Evolutionary conservation across 2,888 invertebrate genomes (phyloP).

Genomic region (Myopa tessellatipennis): DNA sequence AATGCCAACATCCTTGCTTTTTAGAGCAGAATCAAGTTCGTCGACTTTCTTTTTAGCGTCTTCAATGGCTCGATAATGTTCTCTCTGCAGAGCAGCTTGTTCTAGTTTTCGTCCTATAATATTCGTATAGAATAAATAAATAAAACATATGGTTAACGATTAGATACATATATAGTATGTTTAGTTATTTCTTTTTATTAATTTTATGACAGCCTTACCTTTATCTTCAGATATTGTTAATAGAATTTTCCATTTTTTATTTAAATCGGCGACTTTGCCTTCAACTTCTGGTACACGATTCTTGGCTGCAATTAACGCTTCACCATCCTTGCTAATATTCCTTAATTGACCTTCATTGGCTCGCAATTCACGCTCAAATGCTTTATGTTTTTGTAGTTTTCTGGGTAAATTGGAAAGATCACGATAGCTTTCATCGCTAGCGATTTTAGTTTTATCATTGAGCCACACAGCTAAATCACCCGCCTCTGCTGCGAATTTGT

Average conservation of each 20-base stretch:
- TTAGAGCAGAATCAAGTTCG: conserved; percentile 83
- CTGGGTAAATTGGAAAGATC: conserved; percentile 90
- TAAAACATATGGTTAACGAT: too few species aligned
- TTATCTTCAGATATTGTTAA: conserved; percentile 75
- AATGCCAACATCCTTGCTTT: conserved; percentile 84
- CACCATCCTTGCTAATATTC: conserved; percentile 84
- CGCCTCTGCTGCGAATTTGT: conserved; percentile 91
- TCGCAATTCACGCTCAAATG: conserved; percentile 93
- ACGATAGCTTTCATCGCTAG: conserved; percentile 91
- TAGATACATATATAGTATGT: too few species aligned
- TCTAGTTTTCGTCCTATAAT: conserved; percentile 76
- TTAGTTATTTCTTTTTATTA: too few species aligned
- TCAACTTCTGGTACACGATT: conserved; percentile 79
- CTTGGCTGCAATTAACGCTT: conserved; percentile 77
- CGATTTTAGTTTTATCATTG: conserved; percentile 89
- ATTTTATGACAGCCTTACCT: conserved; percentile 34
- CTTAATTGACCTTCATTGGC: conserved; percentile 94
- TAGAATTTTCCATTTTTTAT: conserved; percentile 82
- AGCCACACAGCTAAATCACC: conserved; percentile 93
- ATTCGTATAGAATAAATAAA: background rate
- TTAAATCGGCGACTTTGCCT: conserved; percentile 76
- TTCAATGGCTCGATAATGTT: conserved; percentile 83
- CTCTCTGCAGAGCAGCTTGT: conserved; percentile 89
- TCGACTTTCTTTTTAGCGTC: conserved; percentile 88
- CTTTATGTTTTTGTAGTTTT: conserved; percentile 95